Evolutionary conservation across 2,888 invertebrate genomes (phyloP), one percentile per base, ranked within the genome.

Genomic region (Campoplex nolae): DNA sequence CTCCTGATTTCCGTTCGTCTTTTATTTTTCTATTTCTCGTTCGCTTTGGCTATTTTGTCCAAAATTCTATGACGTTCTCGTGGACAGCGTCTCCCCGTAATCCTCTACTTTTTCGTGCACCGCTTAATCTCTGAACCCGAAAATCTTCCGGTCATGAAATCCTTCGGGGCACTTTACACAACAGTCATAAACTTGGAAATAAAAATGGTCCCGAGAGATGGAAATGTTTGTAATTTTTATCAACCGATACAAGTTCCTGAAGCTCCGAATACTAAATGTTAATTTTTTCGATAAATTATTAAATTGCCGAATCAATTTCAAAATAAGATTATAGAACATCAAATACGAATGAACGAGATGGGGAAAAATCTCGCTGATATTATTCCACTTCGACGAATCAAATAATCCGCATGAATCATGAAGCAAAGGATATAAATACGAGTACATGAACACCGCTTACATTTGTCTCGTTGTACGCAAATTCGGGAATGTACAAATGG

Each of bases 401-500:
- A 13, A 48, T 48, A 13, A 13, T 48, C 48, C 16, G 13, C 48
- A 74, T 56, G 58, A 58, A 81, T 45, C 9, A 54, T 38, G 16
- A 58, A 70, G 42, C 58, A 65, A 45, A 13, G 4, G 23, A 45
- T 16, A 45, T 16, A 82, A 38, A 65, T 42, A 18, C 58, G 28
- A 11, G 18, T 18, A 16, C 6, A 16, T 45, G 23, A 45, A 32
- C n/a, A 48, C 1, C 16, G n/a, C 16, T 16, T 13, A 23, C n/a
- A 38, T 62, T 62, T 73, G 13, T 38, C 35, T 38, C 51, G 38
- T 42, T 54, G 16, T 58, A 45, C 11, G 28, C 45, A 62, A 70
- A n/a, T 54, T 58, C 38, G 28, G 48, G 62, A 28, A 74, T n/a
- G 79, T 35, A 75, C 75, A 45, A 74, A 74, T 42, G 56, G 74